Evolutionary conservation across 2,113 vertebrate genomes (phyloP).

Genomic region (Poicephalus gulielmi): DNA sequence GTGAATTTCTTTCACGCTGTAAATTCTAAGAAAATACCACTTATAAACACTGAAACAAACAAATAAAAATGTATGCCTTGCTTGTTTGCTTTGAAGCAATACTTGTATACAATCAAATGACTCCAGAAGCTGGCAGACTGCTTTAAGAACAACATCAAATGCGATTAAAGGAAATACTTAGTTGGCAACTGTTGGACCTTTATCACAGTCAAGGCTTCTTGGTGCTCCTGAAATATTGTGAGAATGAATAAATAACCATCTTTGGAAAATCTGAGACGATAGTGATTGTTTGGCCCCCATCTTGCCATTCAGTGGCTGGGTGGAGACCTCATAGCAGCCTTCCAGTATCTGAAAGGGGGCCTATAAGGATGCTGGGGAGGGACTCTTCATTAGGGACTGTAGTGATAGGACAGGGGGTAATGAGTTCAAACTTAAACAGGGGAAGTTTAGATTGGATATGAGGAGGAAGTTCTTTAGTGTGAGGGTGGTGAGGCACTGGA

Average conservation of each 20-base stretch:
- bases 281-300: neutral
- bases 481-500: neutral
- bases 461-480: neutral
- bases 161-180: constrained; percentile 45
- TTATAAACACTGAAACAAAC: constrained; percentile 54
- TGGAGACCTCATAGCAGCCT: neutral
- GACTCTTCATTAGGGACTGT: neutral
- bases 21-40: constrained; percentile 28
- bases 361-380: neutral
- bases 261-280: neutral
- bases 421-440: neutral
- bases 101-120: constrained; percentile 49
- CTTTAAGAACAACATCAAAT: constrained; percentile 50
- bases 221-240: neutral
- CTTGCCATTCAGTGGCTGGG: neutral
- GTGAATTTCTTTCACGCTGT: neutral
- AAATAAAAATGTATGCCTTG: constrained; percentile 48
- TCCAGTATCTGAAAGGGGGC: neutral
- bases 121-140: constrained; percentile 47
- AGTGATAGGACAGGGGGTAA: neutral
- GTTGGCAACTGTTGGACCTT: constrained; percentile 15
- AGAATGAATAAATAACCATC: constrained; percentile 24
- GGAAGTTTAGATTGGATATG: neutral
- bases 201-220: constrained; percentile 2
- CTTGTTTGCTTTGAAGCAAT: constrained; percentile 58